Evolutionary conservation across 1,140 invertebrate genomes (phyloP), one percentile per base, ranked within the genome.

Genomic region (Procambarus virginalis): DNA sequence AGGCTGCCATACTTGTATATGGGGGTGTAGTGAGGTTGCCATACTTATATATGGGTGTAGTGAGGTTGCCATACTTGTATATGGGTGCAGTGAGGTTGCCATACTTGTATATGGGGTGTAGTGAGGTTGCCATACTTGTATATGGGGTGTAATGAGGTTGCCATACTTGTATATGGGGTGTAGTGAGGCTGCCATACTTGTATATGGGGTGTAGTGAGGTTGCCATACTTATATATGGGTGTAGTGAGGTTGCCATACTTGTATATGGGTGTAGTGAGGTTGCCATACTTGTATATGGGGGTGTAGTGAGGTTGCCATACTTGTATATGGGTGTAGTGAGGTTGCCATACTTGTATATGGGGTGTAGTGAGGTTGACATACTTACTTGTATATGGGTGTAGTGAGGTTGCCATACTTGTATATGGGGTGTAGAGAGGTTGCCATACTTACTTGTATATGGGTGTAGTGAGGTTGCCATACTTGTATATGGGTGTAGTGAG

Each of bases 311-410:
- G 34, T 34, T 73, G 64, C 64, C 73, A 46, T 73, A 84, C 83
- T 84, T 84, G 49, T 84, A 84, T 22, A 84, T 75, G 51, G 83
- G 70, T 34, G 70, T 84, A 64, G 60, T 84, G 64, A 84, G 64
- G 34, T 34, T 73, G 64, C 64, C 73, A 46, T 73, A 6, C 2
- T 58, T 2, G 6, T 58, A 12, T 58, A 12, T 58, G 82, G 82
- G 34, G 22, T 73, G 12, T 51, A 34, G 22, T 34, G n/a, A 73
- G 22, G 68, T 14, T 22, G 68, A 0, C 34, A 34, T 48, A 20
- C 22, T 55, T n/a, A 34, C 83, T 75, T 73, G 76, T 84, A 20
- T 64, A 17, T 64, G 34, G 5, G 60, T 9, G 68, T 73, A 20
- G 68, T 73, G 68, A 73, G 22, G 64, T 4, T 46, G 17, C 34